phyloP scores from a whole-genome alignment of 2,113 vertebrate genomes.

The Rhinogobius similis region DNA sequence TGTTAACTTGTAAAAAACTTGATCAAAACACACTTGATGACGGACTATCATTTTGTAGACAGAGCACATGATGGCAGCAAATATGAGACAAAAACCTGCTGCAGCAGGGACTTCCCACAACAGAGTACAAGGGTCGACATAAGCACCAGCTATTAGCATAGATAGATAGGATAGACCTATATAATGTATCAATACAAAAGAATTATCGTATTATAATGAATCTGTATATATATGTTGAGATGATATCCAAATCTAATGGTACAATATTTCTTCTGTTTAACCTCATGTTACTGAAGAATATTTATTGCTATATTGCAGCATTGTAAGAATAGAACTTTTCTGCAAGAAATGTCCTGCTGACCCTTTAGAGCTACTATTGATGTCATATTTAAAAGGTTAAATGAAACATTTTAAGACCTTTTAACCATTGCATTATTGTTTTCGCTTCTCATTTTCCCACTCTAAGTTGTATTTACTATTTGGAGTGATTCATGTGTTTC shows the following conservation, averaged over 20 bases:
- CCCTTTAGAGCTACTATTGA: not conserved
- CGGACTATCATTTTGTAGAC: not conserved
- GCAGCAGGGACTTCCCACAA: slow-evolving; percentile 20
- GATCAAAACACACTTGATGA: not conserved
- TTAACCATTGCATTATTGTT: no score
- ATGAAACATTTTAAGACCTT: no score
- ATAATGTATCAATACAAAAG: not conserved
- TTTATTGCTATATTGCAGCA: not conserved
- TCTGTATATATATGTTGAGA: not conserved
- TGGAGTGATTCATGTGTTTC: no score
- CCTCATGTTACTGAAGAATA: not conserved
- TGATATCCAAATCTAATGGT: not conserved
- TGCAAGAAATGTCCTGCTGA: not conserved
- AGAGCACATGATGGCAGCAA: not conserved
- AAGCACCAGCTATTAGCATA: slow-evolving; percentile 50
- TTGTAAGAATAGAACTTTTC: not conserved
- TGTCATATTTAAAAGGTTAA: no score
- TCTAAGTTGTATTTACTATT: no score
- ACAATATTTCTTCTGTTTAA: not conserved
- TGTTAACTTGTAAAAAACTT: no score
- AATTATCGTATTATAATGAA: not conserved
- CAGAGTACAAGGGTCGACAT: slow-evolving; percentile 27
- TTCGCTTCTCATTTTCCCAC: no score
- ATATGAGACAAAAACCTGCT: slow-evolving; percentile 34
- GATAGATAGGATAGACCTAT: slow-evolving; percentile 30